A percentile compares a stretch with the other conserved stretches of the same genome.
Conservation (phyloP, 2,888 invertebrate genomes). For the Galeruca laticollis region DNA sequence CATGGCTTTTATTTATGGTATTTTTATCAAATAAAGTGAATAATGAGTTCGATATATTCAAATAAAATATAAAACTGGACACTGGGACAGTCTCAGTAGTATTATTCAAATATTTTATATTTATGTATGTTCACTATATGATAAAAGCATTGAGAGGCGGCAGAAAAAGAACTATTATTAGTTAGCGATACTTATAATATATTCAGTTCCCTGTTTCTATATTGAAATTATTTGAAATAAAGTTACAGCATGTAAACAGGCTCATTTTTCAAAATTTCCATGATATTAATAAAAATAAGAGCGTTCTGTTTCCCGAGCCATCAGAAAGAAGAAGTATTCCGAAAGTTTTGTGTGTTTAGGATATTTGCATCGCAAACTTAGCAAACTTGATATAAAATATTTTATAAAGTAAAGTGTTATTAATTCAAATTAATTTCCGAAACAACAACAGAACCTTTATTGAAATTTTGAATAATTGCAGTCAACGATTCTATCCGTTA, state of each 20-base stretch:
- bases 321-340: constrained; percentile 31
- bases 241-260: neutral
- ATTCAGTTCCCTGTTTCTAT: neutral
- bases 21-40: too few relatives aligned
- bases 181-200: too few relatives aligned
- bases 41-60: too few relatives aligned
- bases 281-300: constrained; percentile 27
- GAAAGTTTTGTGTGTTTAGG: constrained; percentile 40
- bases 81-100: too few relatives aligned
- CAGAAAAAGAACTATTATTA: too few relatives aligned
- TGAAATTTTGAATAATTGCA: constrained; percentile 32
- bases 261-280: constrained; percentile 23
- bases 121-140: too few relatives aligned
- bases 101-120: too few relatives aligned
- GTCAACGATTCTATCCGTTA: neutral
- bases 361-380: constrained; percentile 39
- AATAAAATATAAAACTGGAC: too few relatives aligned
- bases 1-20: too few relatives aligned
- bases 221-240: neutral
- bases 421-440: constrained; percentile 25
- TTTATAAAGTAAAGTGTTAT: constrained; percentile 30
- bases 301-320: constrained; percentile 22
- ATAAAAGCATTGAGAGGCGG: too few relatives aligned
- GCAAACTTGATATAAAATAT: constrained; percentile 34
- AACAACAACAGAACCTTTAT: constrained; percentile 34